Evolutionary conservation across 1,140 invertebrate genomes (phyloP), one percentile per base, ranked within the genome.

Genomic region (Drosophila kohkoa): DNA sequence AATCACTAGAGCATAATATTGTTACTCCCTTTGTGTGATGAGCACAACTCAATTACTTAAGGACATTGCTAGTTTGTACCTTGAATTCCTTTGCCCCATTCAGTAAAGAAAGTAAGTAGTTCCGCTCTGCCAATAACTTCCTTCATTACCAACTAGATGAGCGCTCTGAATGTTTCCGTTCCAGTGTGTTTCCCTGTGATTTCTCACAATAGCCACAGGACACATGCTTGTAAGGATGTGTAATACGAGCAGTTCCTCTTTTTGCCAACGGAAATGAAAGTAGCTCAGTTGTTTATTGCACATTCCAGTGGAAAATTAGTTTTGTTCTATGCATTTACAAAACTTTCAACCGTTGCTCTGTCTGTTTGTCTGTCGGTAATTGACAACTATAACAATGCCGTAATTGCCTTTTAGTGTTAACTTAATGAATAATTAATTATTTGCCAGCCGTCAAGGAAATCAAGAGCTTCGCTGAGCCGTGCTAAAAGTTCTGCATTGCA

Each of bases 1-100:
- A 30, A 54, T 54, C 30, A 28, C 30, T 57, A 35, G 57, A 48
- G 64, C 68, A 82, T 88, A 79, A 64, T 54, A 7, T 66, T 79
- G 70, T 71, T 82, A 43, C 51, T 25, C n/a, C 38, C 20, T 28
- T 41, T 57, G 30, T 5, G n/a, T 30, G n/a, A 35, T 15, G 32
- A 38, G 35, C 35, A 38, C 35, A 38, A 38, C 35, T 38, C 7
- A 55, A 5, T 15, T 20, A 43, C 41, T 13, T 43, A 20, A 48
- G 35, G 35, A 38, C 35, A 38, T 38, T 16, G 45, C 45, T 20
- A 48, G 46, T 48, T 25, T 48, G 4, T 20, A 48, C 57, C 25
- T 59, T 59, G 20, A 45, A 45, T 59, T 59, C 20, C 57, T 13
- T 38, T 25, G 20, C 41, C 11, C 49, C 7, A 51, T 20, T 32